Conservation (phyloP, 2,797 vertebrate genomes). For the Emys orbicularis region DNA sequence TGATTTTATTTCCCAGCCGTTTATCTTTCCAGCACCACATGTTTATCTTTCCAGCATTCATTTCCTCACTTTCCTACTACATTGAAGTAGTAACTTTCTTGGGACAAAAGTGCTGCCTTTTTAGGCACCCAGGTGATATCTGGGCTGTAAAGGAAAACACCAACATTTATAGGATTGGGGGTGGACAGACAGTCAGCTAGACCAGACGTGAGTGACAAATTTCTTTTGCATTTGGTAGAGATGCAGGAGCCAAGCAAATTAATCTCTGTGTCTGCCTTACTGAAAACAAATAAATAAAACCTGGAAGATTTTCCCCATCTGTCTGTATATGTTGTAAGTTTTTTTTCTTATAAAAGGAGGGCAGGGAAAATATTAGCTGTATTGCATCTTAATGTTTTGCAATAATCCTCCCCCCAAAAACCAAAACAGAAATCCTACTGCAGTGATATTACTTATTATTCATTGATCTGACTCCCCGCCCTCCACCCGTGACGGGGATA, state of each 20-base stretch:
- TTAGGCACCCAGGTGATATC: neutral
- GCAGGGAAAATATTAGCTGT: constrained; percentile 37
- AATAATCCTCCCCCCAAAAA: neutral
- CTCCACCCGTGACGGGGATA: neutral
- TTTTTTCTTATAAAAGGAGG: neutral
- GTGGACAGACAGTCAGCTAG: neutral
- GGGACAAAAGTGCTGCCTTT: neutral
- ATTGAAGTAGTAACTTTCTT: neutral
- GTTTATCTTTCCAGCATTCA: constrained; percentile 3
- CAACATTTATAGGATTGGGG: accelerated
- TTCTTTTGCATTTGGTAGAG: neutral
- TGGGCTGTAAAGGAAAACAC: neutral
- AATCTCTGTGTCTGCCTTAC: constrained; percentile 47
- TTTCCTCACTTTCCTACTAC: neutral
- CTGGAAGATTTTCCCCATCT: constrained; percentile 63
- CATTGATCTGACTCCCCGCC: neutral
- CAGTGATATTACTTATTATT: neutral
- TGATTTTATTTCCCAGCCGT: constrained; percentile 48
- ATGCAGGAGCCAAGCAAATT: constrained; percentile 35
- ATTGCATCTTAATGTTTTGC: constrained; percentile 16
- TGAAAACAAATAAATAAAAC: constrained; percentile 64
- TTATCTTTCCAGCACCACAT: neutral
- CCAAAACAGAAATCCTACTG: neutral
- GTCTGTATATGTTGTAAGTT: constrained; percentile 56
- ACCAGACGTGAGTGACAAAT: neutral